These are phyloP conservation scores for Tenebrio molitor DNA, from an alignment of 1,140 invertebrate species.

Conservation along the genomic window DNA sequence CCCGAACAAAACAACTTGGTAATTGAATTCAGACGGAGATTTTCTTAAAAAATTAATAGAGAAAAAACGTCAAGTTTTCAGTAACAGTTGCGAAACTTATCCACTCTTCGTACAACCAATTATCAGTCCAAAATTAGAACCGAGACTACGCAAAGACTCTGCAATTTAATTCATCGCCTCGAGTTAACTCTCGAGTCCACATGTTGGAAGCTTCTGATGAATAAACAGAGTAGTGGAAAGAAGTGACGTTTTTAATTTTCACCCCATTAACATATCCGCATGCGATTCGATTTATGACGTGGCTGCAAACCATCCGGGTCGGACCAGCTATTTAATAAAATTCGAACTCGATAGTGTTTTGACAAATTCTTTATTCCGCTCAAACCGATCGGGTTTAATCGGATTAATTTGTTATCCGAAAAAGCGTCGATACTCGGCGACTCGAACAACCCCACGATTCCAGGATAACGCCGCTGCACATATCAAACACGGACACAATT, in stretches of 20 bases:
- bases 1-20: conserved; percentile 27
- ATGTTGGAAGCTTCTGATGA: background rate
- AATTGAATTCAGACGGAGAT: conserved; percentile 20
- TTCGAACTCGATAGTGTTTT: conserved; percentile 12
- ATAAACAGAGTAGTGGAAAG: too few species aligned
- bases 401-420: conserved; percentile 20
- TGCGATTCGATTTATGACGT: conserved; percentile 10
- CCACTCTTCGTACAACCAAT: too few species aligned
- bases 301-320: background rate
- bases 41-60: conserved; percentile 34
- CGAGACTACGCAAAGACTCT: background rate
- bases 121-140: conserved; percentile 18
- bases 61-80: conserved; percentile 9
- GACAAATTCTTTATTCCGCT: conserved; percentile 9
- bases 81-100: conserved; percentile 1
- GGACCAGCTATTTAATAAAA: background rate
- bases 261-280: background rate
- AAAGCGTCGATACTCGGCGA: background rate
- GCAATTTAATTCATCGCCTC: too few species aligned
- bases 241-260: conserved; percentile 5
- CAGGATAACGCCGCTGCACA: conserved; percentile 18
- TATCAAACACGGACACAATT: conserved; percentile 34
- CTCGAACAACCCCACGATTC: background rate
- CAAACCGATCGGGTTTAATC: conserved; percentile 23
- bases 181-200: background rate